Evolutionary conservation across 2,113 vertebrate genomes (phyloP).

Genomic region (Vanacampus margaritifer): DNA sequence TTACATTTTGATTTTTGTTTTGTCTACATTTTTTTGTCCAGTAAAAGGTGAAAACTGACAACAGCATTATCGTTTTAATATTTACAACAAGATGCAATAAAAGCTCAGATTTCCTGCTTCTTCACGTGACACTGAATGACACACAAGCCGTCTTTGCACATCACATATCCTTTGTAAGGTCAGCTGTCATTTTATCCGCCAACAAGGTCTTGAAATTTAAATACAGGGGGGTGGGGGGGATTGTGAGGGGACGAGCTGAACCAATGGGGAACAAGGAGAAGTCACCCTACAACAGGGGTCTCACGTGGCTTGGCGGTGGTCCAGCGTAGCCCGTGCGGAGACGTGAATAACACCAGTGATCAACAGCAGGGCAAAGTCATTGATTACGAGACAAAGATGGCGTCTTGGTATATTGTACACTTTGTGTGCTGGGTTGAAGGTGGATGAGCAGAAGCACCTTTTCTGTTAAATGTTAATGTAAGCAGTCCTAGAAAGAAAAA

Average conservation of each 20-base stretch:
- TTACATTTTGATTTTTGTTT: too few relatives aligned
- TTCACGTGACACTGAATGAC: neutral
- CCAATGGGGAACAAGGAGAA: slow-evolving; percentile 62
- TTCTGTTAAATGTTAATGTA: slow-evolving; percentile 57
- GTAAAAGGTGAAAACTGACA: neutral
- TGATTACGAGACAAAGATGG: slow-evolving; percentile 58
- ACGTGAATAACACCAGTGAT: slow-evolving; percentile 66
- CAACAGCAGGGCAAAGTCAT: slow-evolving; percentile 46
- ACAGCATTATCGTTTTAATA: neutral
- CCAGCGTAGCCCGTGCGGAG: slow-evolving; percentile 53
- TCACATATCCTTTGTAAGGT: slow-evolving; percentile 6
- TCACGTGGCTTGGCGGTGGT: slow-evolving; percentile 54
- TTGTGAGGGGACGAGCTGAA: slow-evolving; percentile 21
- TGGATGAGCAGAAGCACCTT: slow-evolving; percentile 40
- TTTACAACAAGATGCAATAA: neutral
- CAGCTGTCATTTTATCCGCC: slow-evolving; percentile 25
- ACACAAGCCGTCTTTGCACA: neutral
- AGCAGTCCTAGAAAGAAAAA: slow-evolving; percentile 37
- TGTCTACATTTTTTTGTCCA: neutral
- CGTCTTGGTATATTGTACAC: slow-evolving; percentile 34
- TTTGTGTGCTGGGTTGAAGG: slow-evolving; percentile 41
- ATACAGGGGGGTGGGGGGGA: neutral
- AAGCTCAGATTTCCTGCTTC: neutral
- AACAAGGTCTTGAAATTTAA: slow-evolving; percentile 22
- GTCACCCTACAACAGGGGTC: slow-evolving; percentile 55